These are phyloP conservation scores for Xylophagus ater DNA, from an alignment of 2,888 invertebrate species.

Conservation along the genomic window DNA sequence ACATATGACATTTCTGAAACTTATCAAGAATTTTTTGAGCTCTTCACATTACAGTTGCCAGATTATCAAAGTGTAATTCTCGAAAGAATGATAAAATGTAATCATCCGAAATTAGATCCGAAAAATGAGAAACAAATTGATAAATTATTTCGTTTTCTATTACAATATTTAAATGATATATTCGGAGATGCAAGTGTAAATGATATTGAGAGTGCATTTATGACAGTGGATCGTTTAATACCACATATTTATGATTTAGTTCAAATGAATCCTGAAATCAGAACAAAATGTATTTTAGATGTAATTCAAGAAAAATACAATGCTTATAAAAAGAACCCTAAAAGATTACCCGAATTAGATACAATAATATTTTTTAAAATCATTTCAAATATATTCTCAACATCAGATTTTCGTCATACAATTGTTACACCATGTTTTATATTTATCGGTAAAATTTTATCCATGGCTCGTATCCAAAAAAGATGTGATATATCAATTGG, in stretches of 20 bases:
- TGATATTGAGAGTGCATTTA: conserved; percentile 45
- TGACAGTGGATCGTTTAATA: conserved; percentile 46
- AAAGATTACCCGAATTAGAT: conserved; percentile 53
- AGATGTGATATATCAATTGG: conserved; percentile 63
- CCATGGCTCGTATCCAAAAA: conserved; percentile 49
- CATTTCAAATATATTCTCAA: conserved; percentile 66
- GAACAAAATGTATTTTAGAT: conserved; percentile 55
- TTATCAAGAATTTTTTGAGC: conserved; percentile 51
- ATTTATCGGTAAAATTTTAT: conserved; percentile 72
- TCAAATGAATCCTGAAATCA: conserved; percentile 55
- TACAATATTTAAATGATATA: conserved; percentile 66
- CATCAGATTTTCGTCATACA: conserved; percentile 82
- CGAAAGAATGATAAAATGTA: conserved; percentile 75
- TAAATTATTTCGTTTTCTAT: conserved; percentile 59
- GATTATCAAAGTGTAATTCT: conserved; percentile 59
- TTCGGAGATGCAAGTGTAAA: conserved; percentile 39
- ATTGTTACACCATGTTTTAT: conserved; percentile 75
- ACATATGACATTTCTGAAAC: conserved; percentile 48
- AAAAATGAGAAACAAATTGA: conserved; percentile 68
- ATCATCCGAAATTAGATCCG: conserved; percentile 69
- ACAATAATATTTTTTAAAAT: conserved; percentile 73
- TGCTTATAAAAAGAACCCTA: conserved; percentile 48
- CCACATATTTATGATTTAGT: conserved; percentile 56
- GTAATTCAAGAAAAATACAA: conserved; percentile 61
- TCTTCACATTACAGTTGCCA: conserved; percentile 49